Evolutionary conservation across 2,888 invertebrate species (phyloP), one percentile per base, ranked within the genome.

Genomic region (Thyatira batis): DNA sequence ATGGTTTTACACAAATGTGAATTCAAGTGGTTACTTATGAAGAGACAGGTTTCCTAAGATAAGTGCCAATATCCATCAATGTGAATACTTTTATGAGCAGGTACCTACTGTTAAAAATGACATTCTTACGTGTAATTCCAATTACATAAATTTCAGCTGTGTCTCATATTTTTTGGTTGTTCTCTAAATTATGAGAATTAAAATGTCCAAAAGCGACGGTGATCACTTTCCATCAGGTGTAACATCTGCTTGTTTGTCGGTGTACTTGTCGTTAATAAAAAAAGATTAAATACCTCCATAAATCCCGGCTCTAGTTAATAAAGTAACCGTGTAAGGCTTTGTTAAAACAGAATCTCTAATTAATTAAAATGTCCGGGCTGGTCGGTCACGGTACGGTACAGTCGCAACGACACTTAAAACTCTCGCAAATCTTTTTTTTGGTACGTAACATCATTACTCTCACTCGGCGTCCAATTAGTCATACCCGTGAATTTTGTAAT

Each of bases 401-500:
- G 17, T 39, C 39, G 39, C 39, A 39, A 39, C 39, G 39, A 39
- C 39, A 39, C 39, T 39, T 39, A 39, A 17, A 39, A 39, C 39
- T 39, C 17, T 39, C 45, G 46, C 50, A 52, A 58, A 59, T 56
- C 52, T 57, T 53, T 57, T n/a, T 52, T 43, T 53, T 45, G 46
- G 43, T 55, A 54, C 49, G 56, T 68, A 69, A 67, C 68, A 61
- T 63, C 66, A 75, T 79, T 73, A 74, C 69, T 71, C 63, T 67
- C 69, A 67, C 72, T 73, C 69, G 64, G 55, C 63, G 67, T 69
- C 74, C 73, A 79, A 81, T 80, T 79, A 80, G 77, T 61, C 71
- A 71, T 72, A 76, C 73, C 71, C 66, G 69, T 61, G 64, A 68
- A 72, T 71, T 67, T 65, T 62, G 58, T 69, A 67, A 72, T 71